Conservation (phyloP, 1,140 invertebrate species). For the Cardiocondyla obscurior region DNA sequence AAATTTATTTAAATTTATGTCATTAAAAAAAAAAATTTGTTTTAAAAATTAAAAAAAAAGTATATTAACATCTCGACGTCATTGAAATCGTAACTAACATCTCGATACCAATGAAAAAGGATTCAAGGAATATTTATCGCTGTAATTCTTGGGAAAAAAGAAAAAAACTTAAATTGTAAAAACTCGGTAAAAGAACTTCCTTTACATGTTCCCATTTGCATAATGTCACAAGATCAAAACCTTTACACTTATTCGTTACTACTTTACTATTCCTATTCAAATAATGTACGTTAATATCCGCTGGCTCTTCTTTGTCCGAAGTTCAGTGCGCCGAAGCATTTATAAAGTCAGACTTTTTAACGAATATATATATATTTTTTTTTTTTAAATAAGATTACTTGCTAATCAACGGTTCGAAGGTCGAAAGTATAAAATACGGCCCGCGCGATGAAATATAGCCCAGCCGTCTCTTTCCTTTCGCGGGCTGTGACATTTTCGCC, state of each 20-base stretch:
- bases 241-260: background rate
- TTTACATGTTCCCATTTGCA: background rate
- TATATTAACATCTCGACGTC: too few relatives aligned
- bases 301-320: background rate
- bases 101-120: background rate
- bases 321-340: too few relatives aligned
- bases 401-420: background rate
- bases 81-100: too few relatives aligned
- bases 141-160: background rate
- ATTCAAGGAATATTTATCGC: background rate
- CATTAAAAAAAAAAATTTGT: too few relatives aligned
- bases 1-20: too few relatives aligned
- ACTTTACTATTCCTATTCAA: background rate
- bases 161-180: background rate
- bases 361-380: too few relatives aligned
- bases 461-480: constrained; percentile 13
- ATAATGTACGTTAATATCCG: background rate
- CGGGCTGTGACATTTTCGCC: constrained; percentile 18
- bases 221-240: background rate
- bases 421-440: background rate
- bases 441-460: constrained; percentile 37
- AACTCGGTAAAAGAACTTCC: background rate
- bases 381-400: background rate
- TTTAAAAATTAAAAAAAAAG: too few relatives aligned
- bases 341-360: too few relatives aligned